These are phyloP conservation scores for Ceratothoa steindachneri DNA, from an alignment of 2,888 invertebrate species.

Conservation along the genomic window DNA sequence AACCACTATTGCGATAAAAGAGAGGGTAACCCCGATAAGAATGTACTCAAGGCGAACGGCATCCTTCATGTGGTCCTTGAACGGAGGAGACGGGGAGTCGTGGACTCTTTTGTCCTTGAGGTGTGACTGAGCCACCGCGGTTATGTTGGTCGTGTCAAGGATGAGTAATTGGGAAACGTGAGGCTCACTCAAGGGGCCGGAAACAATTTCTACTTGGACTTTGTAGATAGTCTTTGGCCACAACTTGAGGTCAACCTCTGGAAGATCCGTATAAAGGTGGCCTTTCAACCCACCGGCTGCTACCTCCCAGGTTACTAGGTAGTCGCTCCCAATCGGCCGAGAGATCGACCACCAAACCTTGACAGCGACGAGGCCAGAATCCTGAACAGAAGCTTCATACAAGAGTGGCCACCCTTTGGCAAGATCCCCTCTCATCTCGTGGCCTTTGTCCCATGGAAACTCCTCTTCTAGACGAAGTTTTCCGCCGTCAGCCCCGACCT, in stretches of 20 bases:
- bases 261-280: conserved; percentile 74
- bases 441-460: conserved; percentile 12
- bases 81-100: not conserved
- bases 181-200: conserved; percentile 33
- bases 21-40: not conserved
- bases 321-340: conserved; percentile 55
- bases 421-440: conserved; percentile 20
- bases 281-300: conserved; percentile 76
- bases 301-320: conserved; percentile 78
- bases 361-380: conserved; percentile 58
- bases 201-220: conserved; percentile 62
- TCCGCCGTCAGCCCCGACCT: not conserved
- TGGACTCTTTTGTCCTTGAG: not conserved
- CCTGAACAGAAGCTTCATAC: conserved; percentile 34
- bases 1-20: not conserved
- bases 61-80: not conserved
- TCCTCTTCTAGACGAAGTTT: not conserved
- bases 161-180: conserved; percentile 29
- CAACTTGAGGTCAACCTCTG: conserved; percentile 70
- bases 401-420: conserved; percentile 25
- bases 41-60: not conserved
- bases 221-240: conserved; percentile 78
- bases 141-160: conserved; percentile 26
- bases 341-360: conserved; percentile 68
- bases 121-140: not conserved